These are phyloP conservation scores for Cataglyphis hispanica DNA, from an alignment of 1,140 invertebrate genomes.

Conservation along the genomic window DNA sequence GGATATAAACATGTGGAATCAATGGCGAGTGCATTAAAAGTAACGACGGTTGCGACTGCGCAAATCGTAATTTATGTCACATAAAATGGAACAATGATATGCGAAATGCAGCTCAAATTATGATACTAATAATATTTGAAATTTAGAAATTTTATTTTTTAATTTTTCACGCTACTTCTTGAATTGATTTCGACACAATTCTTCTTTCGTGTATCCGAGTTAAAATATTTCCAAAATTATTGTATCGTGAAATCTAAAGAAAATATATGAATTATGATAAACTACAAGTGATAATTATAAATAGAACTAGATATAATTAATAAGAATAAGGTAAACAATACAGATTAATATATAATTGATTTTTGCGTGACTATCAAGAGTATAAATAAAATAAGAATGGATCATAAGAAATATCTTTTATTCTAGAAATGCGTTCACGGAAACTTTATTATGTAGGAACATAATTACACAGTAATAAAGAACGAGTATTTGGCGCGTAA, in stretches of 20 bases:
- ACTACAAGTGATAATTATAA: slow-evolving; percentile 20
- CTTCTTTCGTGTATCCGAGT: neutral
- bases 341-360: neutral
- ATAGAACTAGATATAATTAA: neutral
- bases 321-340: neutral
- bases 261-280: neutral
- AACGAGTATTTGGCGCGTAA: too few relatives aligned
- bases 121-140: neutral
- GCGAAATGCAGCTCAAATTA: slow-evolving; percentile 4
- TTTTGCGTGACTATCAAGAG: neutral
- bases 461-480: too few relatives aligned
- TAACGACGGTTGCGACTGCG: slow-evolving; percentile 34
- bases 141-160: neutral
- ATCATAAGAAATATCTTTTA: neutral
- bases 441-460: too few relatives aligned
- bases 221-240: neutral
- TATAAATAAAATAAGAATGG: neutral
- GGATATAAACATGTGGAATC: slow-evolving; percentile 48
- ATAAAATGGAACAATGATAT: slow-evolving; percentile 23
- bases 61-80: slow-evolving; percentile 43
- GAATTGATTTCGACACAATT: neutral
- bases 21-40: slow-evolving; percentile 46
- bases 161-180: too few relatives aligned
- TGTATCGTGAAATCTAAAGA: neutral
- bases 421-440: too few relatives aligned